These are phyloP conservation scores for Mus spicilegus DNA, from an alignment of 2,113 vertebrate species.

Conservation along the genomic window DNA sequence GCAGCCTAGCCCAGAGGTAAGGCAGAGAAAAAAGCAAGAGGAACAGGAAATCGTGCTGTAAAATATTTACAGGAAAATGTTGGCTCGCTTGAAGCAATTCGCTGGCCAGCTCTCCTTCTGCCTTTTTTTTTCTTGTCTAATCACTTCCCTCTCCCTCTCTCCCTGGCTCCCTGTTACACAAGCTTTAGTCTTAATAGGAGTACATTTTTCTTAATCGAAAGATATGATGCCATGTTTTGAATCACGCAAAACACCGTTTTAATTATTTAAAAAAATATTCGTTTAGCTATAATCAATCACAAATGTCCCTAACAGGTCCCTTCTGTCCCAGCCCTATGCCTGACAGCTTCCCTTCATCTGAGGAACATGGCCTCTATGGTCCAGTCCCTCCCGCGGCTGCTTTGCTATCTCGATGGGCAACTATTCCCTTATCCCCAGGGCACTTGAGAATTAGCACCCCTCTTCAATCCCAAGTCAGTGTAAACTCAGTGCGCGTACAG, in stretches of 20 bases:
- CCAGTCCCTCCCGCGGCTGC: slow-evolving; percentile 71
- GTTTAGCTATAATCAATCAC: slow-evolving; percentile 80
- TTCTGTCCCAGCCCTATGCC: slow-evolving; percentile 60
- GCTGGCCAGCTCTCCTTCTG: accelerated
- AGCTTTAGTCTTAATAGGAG: not conserved
- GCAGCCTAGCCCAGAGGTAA: slow-evolving; percentile 29
- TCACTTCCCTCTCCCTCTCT: not conserved
- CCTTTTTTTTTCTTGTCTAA: no score
- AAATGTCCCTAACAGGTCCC: slow-evolving; percentile 82
- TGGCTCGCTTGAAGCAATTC: not conserved
- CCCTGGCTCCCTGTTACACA: not conserved
- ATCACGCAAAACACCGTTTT: not conserved
- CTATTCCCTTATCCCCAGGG: slow-evolving; percentile 87
- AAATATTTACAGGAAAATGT: slow-evolving; percentile 25
- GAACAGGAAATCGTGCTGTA: slow-evolving; percentile 42
- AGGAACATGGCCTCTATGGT: slow-evolving; percentile 76
- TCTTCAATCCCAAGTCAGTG: slow-evolving; percentile 91
- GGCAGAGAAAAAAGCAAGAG: not conserved
- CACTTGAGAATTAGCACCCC: slow-evolving; percentile 96
- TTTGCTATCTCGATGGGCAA: slow-evolving; percentile 75
- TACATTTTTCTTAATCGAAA: not conserved
- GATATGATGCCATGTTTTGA: not conserved
- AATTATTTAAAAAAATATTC: slow-evolving; percentile 82
- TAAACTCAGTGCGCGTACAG: not conserved
- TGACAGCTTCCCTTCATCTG: slow-evolving; percentile 72